These are phyloP conservation scores for Corvus cornix DNA, from an alignment of 2,113 vertebrate species.

Conservation along the genomic window DNA sequence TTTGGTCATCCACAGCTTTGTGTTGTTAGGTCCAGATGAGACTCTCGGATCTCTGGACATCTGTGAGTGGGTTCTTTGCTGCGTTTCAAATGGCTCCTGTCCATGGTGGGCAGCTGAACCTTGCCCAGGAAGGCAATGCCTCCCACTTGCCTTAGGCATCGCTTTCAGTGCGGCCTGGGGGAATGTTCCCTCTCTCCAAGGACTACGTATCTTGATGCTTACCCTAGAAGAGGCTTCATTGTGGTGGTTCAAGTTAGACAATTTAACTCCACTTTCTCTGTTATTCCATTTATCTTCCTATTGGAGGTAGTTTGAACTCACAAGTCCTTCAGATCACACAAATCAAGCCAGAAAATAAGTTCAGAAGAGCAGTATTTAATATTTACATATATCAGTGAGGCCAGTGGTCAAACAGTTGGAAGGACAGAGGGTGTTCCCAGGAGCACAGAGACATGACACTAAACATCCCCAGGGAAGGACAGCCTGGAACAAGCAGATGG, in stretches of 20 bases:
- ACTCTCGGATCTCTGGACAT: neutral
- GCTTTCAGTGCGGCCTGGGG: neutral
- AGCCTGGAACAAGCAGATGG: neutral
- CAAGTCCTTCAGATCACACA: neutral
- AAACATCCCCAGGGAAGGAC: neutral
- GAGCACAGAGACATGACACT: neutral
- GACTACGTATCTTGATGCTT: neutral
- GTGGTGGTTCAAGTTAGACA: neutral
- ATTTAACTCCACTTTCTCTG: neutral
- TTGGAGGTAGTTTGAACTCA: neutral
- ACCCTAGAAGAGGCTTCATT: neutral
- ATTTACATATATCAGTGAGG: neutral
- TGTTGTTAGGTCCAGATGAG: neutral
- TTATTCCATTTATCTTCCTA: neutral
- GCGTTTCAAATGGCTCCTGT: neutral
- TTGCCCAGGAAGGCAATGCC: neutral
- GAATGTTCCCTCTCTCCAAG: neutral
- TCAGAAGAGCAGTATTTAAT: conserved; percentile 48
- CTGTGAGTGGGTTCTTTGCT: neutral
- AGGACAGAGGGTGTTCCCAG: neutral
- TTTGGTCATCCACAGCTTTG: neutral
- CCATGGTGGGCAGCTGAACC: neutral
- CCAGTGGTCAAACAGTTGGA: neutral
- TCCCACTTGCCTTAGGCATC: neutral
- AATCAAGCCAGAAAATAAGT: neutral